Evolutionary conservation across 35 echinoderm and acorn worm genomes (phyloP).

Genomic region (Apostichopus japonicus): DNA sequence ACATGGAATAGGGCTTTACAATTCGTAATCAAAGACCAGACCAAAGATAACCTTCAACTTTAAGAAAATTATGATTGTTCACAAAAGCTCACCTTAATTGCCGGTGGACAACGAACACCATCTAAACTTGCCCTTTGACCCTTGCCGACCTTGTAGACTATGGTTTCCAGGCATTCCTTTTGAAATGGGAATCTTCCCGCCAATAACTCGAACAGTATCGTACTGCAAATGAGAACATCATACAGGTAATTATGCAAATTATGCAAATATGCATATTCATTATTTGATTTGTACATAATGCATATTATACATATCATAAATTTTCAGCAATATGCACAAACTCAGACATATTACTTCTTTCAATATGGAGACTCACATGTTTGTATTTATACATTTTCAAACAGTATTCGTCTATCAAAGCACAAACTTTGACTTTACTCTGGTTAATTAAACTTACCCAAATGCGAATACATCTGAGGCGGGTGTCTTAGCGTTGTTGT

Average conservation of each 20-base stretch:
- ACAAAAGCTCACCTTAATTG: slow-evolving; percentile 34
- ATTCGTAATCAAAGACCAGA: too few relatives aligned
- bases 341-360: too few relatives aligned
- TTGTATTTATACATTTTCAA: too few relatives aligned
- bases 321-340: not conserved
- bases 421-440: too few relatives aligned
- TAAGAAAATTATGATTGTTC: too few relatives aligned
- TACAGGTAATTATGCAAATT: not conserved
- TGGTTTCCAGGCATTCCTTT: slow-evolving; percentile 46
- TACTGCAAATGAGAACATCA: slow-evolving; percentile 11
- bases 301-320: not conserved
- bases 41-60: too few relatives aligned
- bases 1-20: too few relatives aligned
- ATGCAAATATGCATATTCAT: not conserved
- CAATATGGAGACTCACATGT: too few relatives aligned
- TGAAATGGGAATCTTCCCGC: slow-evolving; percentile 49
- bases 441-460: slow-evolving; percentile 65
- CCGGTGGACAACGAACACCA: slow-evolving; percentile 29
- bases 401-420: too few relatives aligned
- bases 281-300: not conserved
- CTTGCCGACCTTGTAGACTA: slow-evolving; percentile 56
- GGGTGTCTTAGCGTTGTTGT: slow-evolving; percentile 49
- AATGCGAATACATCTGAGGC: slow-evolving; percentile 86
- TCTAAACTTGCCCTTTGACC: slow-evolving; percentile 46
- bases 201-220: slow-evolving; percentile 38